Percentiles rank a stretch among this genome's conserved stretches.
Evolutionary conservation across 2,113 vertebrate genomes (phyloP).

Genomic region (Coregonus clupeaformis): DNA sequence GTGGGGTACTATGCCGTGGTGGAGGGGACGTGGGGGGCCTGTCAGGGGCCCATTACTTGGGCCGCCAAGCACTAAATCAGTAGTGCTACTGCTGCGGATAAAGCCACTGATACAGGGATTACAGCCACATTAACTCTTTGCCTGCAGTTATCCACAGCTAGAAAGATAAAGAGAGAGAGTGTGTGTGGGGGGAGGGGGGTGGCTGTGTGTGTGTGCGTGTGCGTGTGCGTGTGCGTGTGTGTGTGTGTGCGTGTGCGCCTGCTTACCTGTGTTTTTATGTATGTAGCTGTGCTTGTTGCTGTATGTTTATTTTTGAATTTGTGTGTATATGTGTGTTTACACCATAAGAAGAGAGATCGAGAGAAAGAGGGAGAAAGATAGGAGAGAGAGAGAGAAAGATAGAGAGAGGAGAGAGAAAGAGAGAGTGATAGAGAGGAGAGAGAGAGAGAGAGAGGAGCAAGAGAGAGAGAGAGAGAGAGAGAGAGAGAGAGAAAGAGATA

Average conservation of each 20-base stretch:
- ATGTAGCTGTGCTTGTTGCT: neutral
- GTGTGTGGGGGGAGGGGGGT: constrained; percentile 16
- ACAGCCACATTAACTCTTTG: constrained; percentile 30
- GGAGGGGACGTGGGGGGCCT: constrained; percentile 29
- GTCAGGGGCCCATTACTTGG: constrained; percentile 56
- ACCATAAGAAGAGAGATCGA: neutral
- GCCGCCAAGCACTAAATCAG: constrained; percentile 66
- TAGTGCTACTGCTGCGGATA: constrained; percentile 51
- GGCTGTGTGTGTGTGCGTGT: constrained; percentile 13
- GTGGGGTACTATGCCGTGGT: neutral
- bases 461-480: neutral
- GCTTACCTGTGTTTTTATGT: neutral
- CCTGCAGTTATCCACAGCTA: constrained; percentile 50
- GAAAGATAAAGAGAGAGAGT: no score
- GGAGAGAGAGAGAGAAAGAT: no score
- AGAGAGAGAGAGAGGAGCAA: no score
- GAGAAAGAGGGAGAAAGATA: no score
- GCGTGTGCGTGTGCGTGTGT: neutral
- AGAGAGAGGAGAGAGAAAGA: no score
- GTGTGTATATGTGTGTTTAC: constrained; percentile 19
- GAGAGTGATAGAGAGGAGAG: neutral
- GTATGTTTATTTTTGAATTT: neutral
- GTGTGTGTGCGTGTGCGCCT: no score
- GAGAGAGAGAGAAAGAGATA: neutral
- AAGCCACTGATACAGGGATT: constrained; percentile 28